phyloP scores from a whole-genome alignment of 35 echinoderm and acorn worm species.

The Patiria miniata region DNA sequence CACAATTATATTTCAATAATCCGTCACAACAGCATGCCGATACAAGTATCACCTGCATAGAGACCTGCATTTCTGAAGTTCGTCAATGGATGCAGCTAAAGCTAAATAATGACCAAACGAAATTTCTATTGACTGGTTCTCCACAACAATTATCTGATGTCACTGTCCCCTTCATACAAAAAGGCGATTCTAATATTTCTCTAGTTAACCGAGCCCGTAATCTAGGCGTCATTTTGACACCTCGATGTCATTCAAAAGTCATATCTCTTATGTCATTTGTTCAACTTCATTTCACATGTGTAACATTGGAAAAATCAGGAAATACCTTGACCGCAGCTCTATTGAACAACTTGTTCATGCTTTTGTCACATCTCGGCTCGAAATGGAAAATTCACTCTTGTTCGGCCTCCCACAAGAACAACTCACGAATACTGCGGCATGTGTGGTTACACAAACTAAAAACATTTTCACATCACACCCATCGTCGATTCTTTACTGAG shows the following conservation, averaged over 20 bases:
- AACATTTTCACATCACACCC: no score
- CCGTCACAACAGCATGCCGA: not conserved
- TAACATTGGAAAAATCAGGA: conserved; percentile 29
- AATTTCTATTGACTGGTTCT: conserved; percentile 56
- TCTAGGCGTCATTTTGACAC: conserved; percentile 19
- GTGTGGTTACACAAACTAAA: no score
- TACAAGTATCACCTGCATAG: not conserved
- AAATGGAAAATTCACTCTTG: no score
- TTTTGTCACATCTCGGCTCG: no score
- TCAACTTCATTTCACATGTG: conserved; percentile 22
- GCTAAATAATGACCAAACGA: conserved; percentile 62
- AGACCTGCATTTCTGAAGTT: conserved; percentile 34
- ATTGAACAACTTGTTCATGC: not conserved
- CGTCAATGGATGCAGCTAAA: conserved; percentile 59
- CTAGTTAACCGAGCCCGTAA: not conserved
- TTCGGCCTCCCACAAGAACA: no score
- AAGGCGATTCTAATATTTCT: conserved; percentile 3
- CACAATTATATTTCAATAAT: conserved; percentile 53
- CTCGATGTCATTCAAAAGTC: not conserved
- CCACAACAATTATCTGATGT: not conserved
- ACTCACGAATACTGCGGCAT: no score
- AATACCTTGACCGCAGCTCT: not conserved
- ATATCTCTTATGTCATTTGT: not conserved
- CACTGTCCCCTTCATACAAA: not conserved
- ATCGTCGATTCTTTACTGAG: no score